phyloP scores from a whole-genome alignment of 1,140 invertebrate genomes.

The Aphis gossypii region DNA sequence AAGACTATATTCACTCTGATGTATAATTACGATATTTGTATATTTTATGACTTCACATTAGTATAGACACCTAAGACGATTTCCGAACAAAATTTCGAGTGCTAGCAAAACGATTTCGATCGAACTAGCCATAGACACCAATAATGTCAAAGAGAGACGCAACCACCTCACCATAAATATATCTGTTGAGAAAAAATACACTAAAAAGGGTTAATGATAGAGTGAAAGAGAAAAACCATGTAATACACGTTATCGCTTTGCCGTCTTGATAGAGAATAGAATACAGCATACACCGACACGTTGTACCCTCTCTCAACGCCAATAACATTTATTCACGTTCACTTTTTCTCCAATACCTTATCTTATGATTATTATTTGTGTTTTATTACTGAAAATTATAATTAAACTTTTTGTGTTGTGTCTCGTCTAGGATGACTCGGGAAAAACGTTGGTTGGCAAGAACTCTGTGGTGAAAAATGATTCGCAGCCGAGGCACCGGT shows the following conservation, averaged over 20 bases:
- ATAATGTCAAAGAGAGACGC: background rate
- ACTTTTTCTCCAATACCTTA: too few species aligned
- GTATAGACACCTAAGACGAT: background rate
- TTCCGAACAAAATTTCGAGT: background rate
- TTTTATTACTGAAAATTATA: background rate
- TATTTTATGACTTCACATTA: background rate
- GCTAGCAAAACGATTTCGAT: background rate
- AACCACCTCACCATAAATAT: background rate
- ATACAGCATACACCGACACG: too few species aligned
- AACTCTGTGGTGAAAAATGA: background rate
- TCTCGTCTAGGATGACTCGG: background rate
- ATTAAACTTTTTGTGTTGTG: background rate
- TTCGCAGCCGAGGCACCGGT: slow-evolving; percentile 34
- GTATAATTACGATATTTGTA: background rate
- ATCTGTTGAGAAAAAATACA: background rate
- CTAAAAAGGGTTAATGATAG: background rate
- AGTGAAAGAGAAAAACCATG: background rate
- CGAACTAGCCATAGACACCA: background rate
- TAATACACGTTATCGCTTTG: background rate
- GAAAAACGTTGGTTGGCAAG: background rate
- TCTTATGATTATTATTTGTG: background rate
- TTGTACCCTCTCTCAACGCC: too few species aligned
- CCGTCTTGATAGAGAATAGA: background rate
- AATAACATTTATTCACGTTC: too few species aligned
- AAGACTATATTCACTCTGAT: background rate